Percentiles rank a stretch among this genome's conserved stretches.
phyloP scores from a whole-genome alignment of 2,888 invertebrate genomes.

The Dolichomitus sp. region DNA sequence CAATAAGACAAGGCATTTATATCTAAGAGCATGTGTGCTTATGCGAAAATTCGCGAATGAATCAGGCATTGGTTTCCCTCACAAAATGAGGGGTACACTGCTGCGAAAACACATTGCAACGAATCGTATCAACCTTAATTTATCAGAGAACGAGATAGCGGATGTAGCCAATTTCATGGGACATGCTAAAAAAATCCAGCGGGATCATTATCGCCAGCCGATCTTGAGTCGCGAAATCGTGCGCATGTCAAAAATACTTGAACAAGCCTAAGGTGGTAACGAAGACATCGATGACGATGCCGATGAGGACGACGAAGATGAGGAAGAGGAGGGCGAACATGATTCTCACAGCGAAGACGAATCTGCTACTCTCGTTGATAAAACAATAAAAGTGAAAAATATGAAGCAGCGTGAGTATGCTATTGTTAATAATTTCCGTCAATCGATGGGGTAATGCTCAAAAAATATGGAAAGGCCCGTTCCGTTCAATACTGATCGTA shows the following conservation, averaged over 20 bases:
- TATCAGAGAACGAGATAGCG: slow-evolving; percentile 53
- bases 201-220: slow-evolving; percentile 61
- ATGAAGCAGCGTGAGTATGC: neutral
- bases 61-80: slow-evolving; percentile 60
- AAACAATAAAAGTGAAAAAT: neutral
- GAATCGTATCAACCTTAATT: slow-evolving; percentile 57
- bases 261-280: slow-evolving; percentile 59
- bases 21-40: slow-evolving; percentile 54
- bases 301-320: neutral
- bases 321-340: neutral
- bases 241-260: slow-evolving; percentile 69
- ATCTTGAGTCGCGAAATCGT: slow-evolving; percentile 69
- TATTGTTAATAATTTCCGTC: too few relatives aligned
- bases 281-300: slow-evolving; percentile 8
- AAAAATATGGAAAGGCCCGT: too few relatives aligned
- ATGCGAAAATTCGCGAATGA: slow-evolving; percentile 51
- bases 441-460: too few relatives aligned
- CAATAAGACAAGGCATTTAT: slow-evolving; percentile 25
- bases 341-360: neutral
- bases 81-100: slow-evolving; percentile 62
- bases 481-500: too few relatives aligned
- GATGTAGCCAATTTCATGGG: slow-evolving; percentile 66
- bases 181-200: slow-evolving; percentile 57
- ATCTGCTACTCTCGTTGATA: neutral
- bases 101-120: slow-evolving; percentile 69